These are phyloP conservation scores for Loriculus beryllinus DNA, from an alignment of 2,797 vertebrate species.

Conservation along the genomic window DNA sequence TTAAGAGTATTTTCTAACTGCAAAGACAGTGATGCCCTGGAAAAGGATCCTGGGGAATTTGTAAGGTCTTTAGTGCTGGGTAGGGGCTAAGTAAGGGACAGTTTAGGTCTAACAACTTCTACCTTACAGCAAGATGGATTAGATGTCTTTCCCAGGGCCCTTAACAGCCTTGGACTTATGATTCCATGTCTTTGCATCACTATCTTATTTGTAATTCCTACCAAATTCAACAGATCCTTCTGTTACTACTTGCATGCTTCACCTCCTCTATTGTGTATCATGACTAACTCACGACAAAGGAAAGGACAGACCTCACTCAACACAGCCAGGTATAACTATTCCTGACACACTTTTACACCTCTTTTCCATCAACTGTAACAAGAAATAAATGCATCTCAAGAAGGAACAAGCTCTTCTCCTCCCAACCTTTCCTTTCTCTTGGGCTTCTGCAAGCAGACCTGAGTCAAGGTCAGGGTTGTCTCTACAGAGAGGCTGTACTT, in stretches of 20 bases:
- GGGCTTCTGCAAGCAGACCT: not conserved
- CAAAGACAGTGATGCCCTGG: not conserved
- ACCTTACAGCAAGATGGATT: not conserved
- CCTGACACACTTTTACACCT: not conserved
- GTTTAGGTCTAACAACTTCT: not conserved
- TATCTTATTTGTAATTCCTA: not conserved
- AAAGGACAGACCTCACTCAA: not conserved
- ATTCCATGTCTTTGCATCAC: not conserved
- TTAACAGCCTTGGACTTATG: not conserved
- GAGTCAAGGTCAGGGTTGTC: not conserved
- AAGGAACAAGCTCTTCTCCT: not conserved
- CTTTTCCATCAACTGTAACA: not conserved
- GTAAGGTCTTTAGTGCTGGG: not conserved
- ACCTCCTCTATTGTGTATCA: not conserved
- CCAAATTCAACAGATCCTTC: not conserved
- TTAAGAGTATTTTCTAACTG: slow-evolving; percentile 22
- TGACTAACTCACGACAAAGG: not conserved
- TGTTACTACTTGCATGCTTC: not conserved
- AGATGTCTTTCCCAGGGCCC: not conserved
- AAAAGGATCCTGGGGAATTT: not conserved
- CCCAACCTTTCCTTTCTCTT: not conserved
- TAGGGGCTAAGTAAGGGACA: not conserved
- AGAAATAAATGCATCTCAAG: not conserved
- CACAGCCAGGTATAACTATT: not conserved
- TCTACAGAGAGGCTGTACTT: not conserved